These are phyloP conservation scores for Leguminivora glycinivorella DNA, from an alignment of 1,140 invertebrate species.

Conservation along the genomic window DNA sequence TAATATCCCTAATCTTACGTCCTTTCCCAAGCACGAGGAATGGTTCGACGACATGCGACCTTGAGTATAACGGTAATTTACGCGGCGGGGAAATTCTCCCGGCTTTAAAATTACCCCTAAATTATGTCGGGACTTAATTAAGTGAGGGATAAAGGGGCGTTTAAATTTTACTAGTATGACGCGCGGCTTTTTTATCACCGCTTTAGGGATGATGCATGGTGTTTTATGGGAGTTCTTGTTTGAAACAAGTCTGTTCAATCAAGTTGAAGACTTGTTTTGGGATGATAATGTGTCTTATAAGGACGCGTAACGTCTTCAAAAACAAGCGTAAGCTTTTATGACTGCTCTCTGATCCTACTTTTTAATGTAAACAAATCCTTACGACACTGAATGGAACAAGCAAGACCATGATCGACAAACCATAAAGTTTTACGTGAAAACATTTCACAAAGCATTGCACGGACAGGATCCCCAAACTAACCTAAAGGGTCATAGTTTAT, in stretches of 20 bases:
- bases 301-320: neutral
- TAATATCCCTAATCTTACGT: neutral
- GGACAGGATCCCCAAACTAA: neutral
- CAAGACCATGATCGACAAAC: neutral
- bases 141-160: conserved; percentile 32
- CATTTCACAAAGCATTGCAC: neutral
- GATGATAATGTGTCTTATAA: neutral
- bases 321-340: no score
- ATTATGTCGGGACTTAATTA: conserved; percentile 47
- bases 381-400: neutral
- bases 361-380: neutral
- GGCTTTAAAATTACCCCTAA: conserved; percentile 50
- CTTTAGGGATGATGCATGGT: conserved; percentile 8
- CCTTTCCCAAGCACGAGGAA: neutral
- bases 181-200: conserved; percentile 2
- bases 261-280: neutral
- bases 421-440: conserved; percentile 12
- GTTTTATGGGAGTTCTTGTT: conserved; percentile 7
- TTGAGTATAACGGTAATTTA: conserved; percentile 53
- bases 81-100: conserved; percentile 36
- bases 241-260: no score
- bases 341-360: no score
- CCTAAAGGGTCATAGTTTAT: conserved; percentile 8
- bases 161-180: conserved; percentile 14
- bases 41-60: conserved; percentile 39